phyloP scores from a whole-genome alignment of 2,797 vertebrate genomes.

The Sebastes hubbsi region DNA sequence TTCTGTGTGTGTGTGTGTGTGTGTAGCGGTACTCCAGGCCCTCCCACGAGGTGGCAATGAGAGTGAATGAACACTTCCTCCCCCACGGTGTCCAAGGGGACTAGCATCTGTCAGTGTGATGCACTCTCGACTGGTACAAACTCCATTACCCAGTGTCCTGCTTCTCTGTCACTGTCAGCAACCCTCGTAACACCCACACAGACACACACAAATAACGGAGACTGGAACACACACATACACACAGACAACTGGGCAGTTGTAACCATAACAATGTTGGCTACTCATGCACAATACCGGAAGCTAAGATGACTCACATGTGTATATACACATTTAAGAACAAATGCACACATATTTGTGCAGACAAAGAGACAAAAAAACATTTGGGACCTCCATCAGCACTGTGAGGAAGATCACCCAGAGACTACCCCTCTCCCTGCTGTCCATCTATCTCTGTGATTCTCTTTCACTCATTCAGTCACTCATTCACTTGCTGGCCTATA shows the following conservation, averaged over 20 bases:
- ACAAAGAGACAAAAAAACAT: background rate
- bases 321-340: background rate
- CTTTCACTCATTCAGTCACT: constrained; percentile 23
- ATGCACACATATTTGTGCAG: background rate
- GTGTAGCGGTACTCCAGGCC: constrained; percentile 17
- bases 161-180: constrained; percentile 69
- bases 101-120: constrained; percentile 73
- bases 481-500: constrained; percentile 8
- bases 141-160: constrained; percentile 75
- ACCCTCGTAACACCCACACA: constrained; percentile 22
- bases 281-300: background rate
- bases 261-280: background rate
- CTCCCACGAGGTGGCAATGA: constrained; percentile 60
- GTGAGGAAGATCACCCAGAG: constrained; percentile 18
- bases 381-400: background rate
- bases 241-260: background rate
- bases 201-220: background rate
- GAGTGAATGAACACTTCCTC: constrained; percentile 64
- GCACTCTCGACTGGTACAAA: constrained; percentile 69
- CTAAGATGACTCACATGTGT: background rate
- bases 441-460: constrained; percentile 30
- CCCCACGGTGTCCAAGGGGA: constrained; percentile 65
- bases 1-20: constrained; percentile 4
- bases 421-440: constrained; percentile 26
- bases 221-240: background rate